phyloP scores from a whole-genome alignment of 2,888 invertebrate species.

The Pteria penguin region DNA sequence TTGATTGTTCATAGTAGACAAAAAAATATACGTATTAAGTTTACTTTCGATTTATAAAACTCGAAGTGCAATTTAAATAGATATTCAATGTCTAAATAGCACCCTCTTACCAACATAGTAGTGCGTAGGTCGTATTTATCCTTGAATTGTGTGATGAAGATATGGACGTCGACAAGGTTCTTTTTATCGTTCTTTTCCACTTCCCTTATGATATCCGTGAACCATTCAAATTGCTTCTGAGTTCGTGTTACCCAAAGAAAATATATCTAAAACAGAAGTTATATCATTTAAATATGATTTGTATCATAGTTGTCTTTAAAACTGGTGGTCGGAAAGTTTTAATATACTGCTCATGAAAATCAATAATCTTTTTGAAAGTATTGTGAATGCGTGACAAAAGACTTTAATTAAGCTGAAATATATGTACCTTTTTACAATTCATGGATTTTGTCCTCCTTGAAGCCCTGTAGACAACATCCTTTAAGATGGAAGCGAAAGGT shows the following conservation, averaged over 20 bases:
- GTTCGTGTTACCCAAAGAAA: conserved; percentile 85
- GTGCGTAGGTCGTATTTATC: conserved; percentile 85
- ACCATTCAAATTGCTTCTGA: conserved; percentile 85
- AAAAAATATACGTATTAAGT: too few species aligned
- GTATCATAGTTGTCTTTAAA: too few species aligned
- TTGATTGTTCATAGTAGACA: too few species aligned
- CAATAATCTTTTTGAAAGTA: too few species aligned
- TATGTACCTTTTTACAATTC: conserved; percentile 77
- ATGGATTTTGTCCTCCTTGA: conserved; percentile 63
- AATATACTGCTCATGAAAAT: too few species aligned
- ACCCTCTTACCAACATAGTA: conserved; percentile 82
- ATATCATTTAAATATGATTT: too few species aligned
- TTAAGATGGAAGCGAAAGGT: conserved; percentile 85
- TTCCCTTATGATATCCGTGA: conserved; percentile 84
- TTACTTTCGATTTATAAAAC: too few species aligned
- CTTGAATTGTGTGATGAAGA: conserved; percentile 85
- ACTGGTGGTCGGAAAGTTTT: too few species aligned
- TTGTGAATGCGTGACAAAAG: too few species aligned
- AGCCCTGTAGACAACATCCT: conserved; percentile 82
- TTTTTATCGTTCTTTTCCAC: conserved; percentile 82
- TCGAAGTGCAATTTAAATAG: too few species aligned
- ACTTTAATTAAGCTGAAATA: not conserved
- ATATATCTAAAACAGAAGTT: conserved; percentile 82
- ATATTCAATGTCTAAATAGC: too few species aligned
- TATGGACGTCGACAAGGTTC: conserved; percentile 82